Evolutionary conservation across 2,888 invertebrate genomes (phyloP).

Genomic region (Leucozona laternaria): DNA sequence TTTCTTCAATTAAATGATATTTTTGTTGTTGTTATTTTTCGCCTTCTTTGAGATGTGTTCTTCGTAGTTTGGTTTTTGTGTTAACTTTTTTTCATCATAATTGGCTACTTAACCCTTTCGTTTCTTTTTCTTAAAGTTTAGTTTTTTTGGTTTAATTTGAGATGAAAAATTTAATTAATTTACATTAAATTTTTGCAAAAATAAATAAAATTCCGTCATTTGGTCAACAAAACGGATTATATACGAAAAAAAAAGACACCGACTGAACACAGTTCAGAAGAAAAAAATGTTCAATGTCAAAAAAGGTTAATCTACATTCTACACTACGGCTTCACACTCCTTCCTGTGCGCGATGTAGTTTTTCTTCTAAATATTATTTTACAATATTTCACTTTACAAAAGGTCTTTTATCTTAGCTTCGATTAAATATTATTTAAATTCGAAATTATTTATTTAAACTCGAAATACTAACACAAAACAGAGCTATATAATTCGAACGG

Average conservation of each 20-base stretch:
- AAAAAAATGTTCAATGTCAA: conserved; percentile 82
- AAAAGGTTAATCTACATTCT: conserved; percentile 81
- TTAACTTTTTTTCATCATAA: background rate
- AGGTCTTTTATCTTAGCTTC: background rate
- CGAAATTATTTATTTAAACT: background rate
- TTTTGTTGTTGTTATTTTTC: conserved; percentile 28
- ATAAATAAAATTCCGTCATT: conserved; percentile 23
- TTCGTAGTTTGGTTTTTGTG: background rate
- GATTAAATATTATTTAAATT: background rate
- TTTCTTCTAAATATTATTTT: conserved; percentile 2
- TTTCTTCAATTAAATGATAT: conserved; percentile 52
- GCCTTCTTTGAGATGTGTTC: conserved; percentile 9
- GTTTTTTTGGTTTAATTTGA: background rate
- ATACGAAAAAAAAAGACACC: conserved; percentile 26
- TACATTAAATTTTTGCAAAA: conserved; percentile 22
- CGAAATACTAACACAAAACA: background rate
- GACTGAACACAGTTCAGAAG: conserved; percentile 30
- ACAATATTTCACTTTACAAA: background rate
- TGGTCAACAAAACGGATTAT: conserved; percentile 26
- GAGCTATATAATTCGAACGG: background rate
- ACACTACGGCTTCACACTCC: conserved; percentile 28
- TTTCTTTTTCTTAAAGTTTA: background rate
- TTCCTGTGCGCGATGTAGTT: conserved; percentile 42
- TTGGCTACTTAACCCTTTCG: background rate
- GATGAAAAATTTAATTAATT: conserved; percentile 23